These are phyloP conservation scores for Lepidostoma basale DNA, from an alignment of 1,140 invertebrate species.

Conservation along the genomic window DNA sequence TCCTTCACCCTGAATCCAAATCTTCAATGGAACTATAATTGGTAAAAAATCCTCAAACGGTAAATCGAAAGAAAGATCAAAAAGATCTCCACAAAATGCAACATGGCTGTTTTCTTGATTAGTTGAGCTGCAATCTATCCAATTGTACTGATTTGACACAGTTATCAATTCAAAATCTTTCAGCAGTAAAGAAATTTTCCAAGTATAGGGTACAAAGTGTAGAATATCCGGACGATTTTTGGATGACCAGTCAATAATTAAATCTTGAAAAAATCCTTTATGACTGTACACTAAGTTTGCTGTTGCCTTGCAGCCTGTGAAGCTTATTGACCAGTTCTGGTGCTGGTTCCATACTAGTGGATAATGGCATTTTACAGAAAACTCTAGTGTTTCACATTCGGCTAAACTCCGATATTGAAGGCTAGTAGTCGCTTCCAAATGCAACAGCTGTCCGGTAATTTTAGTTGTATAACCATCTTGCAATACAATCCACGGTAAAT, in stretches of 20 bases:
- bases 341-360: conserved; percentile 94
- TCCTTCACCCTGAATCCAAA: conserved; percentile 94
- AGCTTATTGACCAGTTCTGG: conserved; percentile 87
- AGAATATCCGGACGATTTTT: conserved; percentile 89
- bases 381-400: conserved; percentile 94
- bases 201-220: conserved; percentile 96
- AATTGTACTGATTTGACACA: conserved; percentile 96
- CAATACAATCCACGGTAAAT: conserved; percentile 90
- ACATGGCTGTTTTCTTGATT: conserved; percentile 94
- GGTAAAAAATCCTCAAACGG: conserved; percentile 93
- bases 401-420: conserved; percentile 89
- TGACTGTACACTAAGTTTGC: conserved; percentile 91
- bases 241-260: conserved; percentile 95
- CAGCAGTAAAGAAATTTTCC: conserved; percentile 87
- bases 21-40: conserved; percentile 81
- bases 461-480: conserved; percentile 87
- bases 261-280: conserved; percentile 94
- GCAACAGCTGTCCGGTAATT: conserved; percentile 90
- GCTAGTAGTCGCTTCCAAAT: conserved; percentile 94
- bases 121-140: conserved; percentile 96
- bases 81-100: conserved; percentile 90
- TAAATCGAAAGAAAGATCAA: conserved; percentile 91
- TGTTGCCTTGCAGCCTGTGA: conserved; percentile 93
- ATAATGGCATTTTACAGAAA: conserved; percentile 85
- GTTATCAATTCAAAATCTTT: conserved; percentile 97